These are phyloP conservation scores for Torymus aiolomorphi DNA, from an alignment of 2,888 invertebrate genomes.

Conservation along the genomic window DNA sequence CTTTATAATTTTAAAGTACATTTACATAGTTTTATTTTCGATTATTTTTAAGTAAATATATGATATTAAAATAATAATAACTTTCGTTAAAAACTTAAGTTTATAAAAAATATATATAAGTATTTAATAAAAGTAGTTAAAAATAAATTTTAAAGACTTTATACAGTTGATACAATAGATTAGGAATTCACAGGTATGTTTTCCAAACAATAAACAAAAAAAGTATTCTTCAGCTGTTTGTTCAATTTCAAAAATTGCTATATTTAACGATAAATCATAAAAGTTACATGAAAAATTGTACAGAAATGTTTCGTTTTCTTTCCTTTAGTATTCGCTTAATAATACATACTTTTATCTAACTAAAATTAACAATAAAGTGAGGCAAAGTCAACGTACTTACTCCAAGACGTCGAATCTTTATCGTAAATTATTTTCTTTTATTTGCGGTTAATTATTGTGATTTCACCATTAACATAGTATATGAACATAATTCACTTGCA, in stretches of 20 bases:
- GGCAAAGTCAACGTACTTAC: conserved; percentile 1
- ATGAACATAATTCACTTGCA: conserved; percentile 28
- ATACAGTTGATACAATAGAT: too few relatives aligned
- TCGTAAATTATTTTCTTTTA: conserved; percentile 14
- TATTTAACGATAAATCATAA: conserved; percentile 22
- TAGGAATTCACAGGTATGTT: too few relatives aligned
- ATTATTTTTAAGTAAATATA: not conserved
- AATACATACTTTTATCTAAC: not conserved
- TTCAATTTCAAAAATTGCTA: conserved; percentile 18
- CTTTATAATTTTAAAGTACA: too few relatives aligned
- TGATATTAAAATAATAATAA: not conserved
- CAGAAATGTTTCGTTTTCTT: not conserved
- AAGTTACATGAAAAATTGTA: conserved; percentile 8
- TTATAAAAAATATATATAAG: too few relatives aligned
- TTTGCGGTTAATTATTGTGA: conserved; percentile 30
- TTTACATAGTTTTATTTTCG: too few relatives aligned
- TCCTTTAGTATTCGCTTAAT: conserved; percentile 1
- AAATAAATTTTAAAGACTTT: too few relatives aligned
- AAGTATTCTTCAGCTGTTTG: not conserved
- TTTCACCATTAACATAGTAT: conserved; percentile 24
- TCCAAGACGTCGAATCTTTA: conserved; percentile 13
- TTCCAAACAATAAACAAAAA: too few relatives aligned
- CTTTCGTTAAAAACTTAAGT: not conserved
- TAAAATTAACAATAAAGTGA: conserved; percentile 34
- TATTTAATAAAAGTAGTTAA: too few relatives aligned